A percentile compares a stretch with the other conserved stretches of the same genome.
phyloP scores from a whole-genome alignment of 2,888 invertebrate species.

The Pseudoips prasinana region DNA sequence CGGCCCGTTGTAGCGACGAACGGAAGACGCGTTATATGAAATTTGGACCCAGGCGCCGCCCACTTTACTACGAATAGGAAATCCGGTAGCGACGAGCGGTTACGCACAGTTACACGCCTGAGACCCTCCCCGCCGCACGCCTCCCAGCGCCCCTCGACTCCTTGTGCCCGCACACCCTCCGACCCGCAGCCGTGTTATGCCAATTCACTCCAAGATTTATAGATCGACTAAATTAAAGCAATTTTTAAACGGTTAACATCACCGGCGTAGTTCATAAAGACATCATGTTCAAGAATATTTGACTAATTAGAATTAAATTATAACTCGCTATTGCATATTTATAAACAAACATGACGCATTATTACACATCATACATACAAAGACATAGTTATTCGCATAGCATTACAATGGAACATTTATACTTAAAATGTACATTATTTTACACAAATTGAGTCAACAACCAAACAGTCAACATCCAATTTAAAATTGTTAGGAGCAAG shows the following conservation, averaged over 20 bases:
- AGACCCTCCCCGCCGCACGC: constrained; percentile 54
- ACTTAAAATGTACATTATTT: no score
- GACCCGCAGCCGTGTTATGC: constrained; percentile 67
- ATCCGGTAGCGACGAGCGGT: constrained; percentile 80
- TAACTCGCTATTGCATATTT: constrained; percentile 39
- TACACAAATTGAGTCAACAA: constrained; percentile 54
- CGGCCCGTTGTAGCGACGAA: constrained; percentile 67
- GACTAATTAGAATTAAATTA: constrained; percentile 36
- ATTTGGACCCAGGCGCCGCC: constrained; percentile 76
- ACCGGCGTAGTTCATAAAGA: constrained; percentile 52
- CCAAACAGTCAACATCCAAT: constrained; percentile 55
- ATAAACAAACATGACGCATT: constrained; percentile 28
- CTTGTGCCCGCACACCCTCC: constrained; percentile 62
- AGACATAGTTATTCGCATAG: constrained; percentile 41
- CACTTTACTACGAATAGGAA: constrained; percentile 82
- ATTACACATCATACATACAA: constrained; percentile 20
- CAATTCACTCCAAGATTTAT: constrained; percentile 78
- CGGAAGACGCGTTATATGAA: constrained; percentile 76
- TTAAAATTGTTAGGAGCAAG: no score
- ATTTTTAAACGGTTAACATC: constrained; percentile 71
- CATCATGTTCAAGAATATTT: constrained; percentile 42
- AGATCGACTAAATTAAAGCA: constrained; percentile 78
- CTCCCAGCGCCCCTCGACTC: constrained; percentile 35
- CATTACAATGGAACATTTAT: no score
- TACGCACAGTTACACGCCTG: constrained; percentile 80